Evolutionary conservation across 2,888 invertebrate species (phyloP).

Genomic region (Drosophila crucigera): DNA sequence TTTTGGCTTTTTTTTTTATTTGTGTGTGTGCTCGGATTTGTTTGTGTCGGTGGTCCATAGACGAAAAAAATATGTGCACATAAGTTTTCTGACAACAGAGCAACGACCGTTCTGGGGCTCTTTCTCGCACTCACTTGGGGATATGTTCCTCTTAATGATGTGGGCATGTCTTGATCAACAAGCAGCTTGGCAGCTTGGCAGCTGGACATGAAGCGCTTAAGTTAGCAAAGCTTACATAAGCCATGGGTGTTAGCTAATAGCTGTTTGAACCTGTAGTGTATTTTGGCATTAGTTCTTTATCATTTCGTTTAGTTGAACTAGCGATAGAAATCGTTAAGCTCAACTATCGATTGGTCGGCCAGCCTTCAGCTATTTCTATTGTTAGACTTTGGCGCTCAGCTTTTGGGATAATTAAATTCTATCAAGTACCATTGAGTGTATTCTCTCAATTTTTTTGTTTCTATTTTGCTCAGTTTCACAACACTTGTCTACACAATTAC

Average conservation of each 20-base stretch:
- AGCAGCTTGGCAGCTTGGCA: slow-evolving; percentile 26
- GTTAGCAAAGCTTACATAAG: slow-evolving; percentile 31
- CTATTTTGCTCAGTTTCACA: background rate
- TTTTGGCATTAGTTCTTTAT: slow-evolving; percentile 10
- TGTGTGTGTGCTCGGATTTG: slow-evolving; percentile 3
- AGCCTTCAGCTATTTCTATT: background rate
- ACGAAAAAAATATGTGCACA: slow-evolving; percentile 54
- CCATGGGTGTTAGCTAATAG: slow-evolving; percentile 18
- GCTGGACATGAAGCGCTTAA: slow-evolving; percentile 55
- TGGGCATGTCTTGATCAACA: slow-evolving; percentile 66
- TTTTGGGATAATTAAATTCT: slow-evolving; percentile 15
- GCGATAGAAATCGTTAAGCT: background rate
- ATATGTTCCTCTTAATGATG: slow-evolving; percentile 57
- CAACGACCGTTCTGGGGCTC: slow-evolving; percentile 39
- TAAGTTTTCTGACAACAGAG: slow-evolving; percentile 64
- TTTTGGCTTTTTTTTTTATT: background rate
- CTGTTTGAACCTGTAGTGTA: slow-evolving; percentile 2
- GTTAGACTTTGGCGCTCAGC: background rate
- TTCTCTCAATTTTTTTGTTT: background rate
- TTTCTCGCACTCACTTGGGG: background rate
- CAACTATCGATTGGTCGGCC: background rate
- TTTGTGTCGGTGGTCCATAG: slow-evolving; percentile 6
- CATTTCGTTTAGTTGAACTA: background rate
- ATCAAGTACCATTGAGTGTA: slow-evolving; percentile 2
- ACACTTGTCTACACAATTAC: slow-evolving; percentile 9